phyloP scores from a whole-genome alignment of 2,888 invertebrate genomes.

The Rhyacophila evoluta region DNA sequence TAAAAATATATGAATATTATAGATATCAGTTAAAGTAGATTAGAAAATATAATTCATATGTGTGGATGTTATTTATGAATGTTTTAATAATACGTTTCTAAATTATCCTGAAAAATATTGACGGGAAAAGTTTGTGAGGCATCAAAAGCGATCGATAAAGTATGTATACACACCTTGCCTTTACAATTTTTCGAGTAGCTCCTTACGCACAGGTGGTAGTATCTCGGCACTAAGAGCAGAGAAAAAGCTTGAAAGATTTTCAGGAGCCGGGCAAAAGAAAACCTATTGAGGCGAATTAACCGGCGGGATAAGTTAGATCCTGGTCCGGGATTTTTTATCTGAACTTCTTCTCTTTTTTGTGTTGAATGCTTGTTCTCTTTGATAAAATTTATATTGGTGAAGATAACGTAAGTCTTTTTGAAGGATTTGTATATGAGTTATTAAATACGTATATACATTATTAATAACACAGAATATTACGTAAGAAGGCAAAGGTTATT shows the following conservation, averaged over 20 bases:
- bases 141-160: neutral
- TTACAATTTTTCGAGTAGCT: neutral
- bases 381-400: neutral
- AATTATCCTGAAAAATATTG: neutral
- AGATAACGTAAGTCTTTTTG: neutral
- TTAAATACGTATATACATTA: too few relatives aligned
- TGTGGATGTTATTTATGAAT: too few relatives aligned
- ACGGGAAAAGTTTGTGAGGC: neutral
- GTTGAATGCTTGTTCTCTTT: neutral
- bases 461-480: too few relatives aligned
- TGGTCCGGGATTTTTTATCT: neutral
- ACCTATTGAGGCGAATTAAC: slow-evolving; percentile 24
- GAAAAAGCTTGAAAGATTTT: neutral
- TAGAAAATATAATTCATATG: too few relatives aligned
- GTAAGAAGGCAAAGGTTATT: too few relatives aligned
- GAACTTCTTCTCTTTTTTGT: neutral
- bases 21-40: too few relatives aligned
- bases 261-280: slow-evolving; percentile 20
- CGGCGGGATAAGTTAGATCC: slow-evolving; percentile 11
- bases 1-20: too few relatives aligned
- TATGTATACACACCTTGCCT: neutral
- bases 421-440: neutral
- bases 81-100: neutral
- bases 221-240: neutral
- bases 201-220: slow-evolving; percentile 10